Evolutionary conservation across 1,140 invertebrate species (phyloP).

Genomic region (Dolichoris vasculosae): DNA sequence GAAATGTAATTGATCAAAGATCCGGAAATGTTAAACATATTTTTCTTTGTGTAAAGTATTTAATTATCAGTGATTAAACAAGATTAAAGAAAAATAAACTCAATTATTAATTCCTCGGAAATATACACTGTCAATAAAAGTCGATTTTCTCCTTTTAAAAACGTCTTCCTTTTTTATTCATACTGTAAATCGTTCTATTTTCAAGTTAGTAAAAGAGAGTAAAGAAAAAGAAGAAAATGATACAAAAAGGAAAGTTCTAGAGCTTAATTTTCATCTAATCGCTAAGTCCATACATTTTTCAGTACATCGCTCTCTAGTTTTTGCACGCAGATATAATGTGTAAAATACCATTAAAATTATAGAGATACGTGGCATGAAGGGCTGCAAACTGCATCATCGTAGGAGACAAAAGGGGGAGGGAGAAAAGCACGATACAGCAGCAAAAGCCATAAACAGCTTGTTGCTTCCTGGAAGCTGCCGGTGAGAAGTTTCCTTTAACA

Average conservation of each 20-base stretch:
- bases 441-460: constrained; percentile 75
- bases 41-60: too few species aligned
- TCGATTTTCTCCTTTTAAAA: background rate
- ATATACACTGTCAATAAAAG: constrained; percentile 35
- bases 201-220: too few species aligned
- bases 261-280: constrained; percentile 30
- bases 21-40: too few species aligned
- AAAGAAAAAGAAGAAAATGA: background rate
- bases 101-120: background rate
- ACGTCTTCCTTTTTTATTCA: too few species aligned
- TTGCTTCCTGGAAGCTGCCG: constrained; percentile 71
- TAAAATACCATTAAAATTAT: background rate
- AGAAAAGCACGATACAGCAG: constrained; percentile 52
- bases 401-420: constrained; percentile 41
- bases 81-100: constrained; percentile 14
- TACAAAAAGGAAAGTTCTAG: background rate
- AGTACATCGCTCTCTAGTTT: constrained; percentile 46
- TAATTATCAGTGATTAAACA: background rate
- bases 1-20: too few species aligned
- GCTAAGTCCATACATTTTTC: background rate
- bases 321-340: constrained; percentile 42
- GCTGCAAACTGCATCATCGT: constrained; percentile 54
- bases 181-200: too few species aligned
- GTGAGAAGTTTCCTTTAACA: constrained; percentile 49
- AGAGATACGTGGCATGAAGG: constrained; percentile 56